Conservation (phyloP, 1,140 invertebrate species). For the Bicyclus anynana region DNA sequence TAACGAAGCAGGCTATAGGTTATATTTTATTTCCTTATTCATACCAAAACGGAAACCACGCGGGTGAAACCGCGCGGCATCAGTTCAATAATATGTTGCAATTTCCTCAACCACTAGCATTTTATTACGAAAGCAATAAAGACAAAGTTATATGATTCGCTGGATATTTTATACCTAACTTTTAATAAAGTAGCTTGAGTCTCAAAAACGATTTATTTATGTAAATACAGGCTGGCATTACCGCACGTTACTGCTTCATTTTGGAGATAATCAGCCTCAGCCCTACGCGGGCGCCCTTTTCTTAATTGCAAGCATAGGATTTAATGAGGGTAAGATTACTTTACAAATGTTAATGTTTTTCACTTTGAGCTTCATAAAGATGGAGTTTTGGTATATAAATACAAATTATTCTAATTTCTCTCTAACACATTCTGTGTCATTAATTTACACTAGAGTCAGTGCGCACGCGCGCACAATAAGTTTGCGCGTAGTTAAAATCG, state of each 20-base stretch:
- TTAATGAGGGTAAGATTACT: conserved; percentile 51
- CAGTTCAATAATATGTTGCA: too few relatives aligned
- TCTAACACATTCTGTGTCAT: background rate
- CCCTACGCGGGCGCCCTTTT: conserved; percentile 42
- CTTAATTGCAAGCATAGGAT: conserved; percentile 59
- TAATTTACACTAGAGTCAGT: too few relatives aligned
- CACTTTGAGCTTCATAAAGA: conserved; percentile 22
- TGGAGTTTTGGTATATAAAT: background rate
- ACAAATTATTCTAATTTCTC: background rate
- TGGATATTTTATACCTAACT: too few relatives aligned
- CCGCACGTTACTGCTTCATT: conserved; percentile 58
- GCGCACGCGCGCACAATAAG: too few relatives aligned
- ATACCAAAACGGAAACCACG: too few relatives aligned
- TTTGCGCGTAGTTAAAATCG: too few relatives aligned
- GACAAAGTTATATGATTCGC: too few relatives aligned
- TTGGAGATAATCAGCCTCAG: conserved; percentile 54
- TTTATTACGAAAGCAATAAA: too few relatives aligned
- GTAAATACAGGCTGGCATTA: conserved; percentile 44
- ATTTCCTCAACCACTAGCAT: too few relatives aligned
- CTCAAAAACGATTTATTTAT: conserved; percentile 55
- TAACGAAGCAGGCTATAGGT: too few relatives aligned
- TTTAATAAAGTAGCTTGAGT: background rate
- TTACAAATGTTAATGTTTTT: conserved; percentile 47
- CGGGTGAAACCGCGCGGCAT: too few relatives aligned
- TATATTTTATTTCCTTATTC: too few relatives aligned